Percentiles rank a stretch among this genome's conserved stretches.
Evolutionary conservation across 2,888 invertebrate genomes (phyloP).

Genomic region (Lithosia quadra): DNA sequence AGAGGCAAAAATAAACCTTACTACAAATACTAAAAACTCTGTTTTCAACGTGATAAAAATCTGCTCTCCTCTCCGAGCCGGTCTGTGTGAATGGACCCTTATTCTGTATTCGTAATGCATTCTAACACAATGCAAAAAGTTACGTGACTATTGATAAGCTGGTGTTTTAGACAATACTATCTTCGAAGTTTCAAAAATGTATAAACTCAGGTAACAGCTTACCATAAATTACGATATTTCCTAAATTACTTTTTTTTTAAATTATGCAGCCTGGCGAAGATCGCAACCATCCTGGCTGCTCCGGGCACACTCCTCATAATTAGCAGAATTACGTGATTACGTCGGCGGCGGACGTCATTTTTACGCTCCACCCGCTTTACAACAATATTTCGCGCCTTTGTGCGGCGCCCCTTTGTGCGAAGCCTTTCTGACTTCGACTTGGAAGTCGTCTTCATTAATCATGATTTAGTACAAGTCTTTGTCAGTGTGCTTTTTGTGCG

Average conservation of each 20-base stretch:
- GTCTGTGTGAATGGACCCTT: too few species aligned
- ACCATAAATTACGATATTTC: too few species aligned
- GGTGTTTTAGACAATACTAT: too few species aligned
- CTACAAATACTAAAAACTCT: too few species aligned
- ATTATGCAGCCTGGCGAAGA: neutral
- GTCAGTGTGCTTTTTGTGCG: constrained; percentile 14
- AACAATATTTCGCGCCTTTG: constrained; percentile 41
- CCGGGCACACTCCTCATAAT: constrained; percentile 19
- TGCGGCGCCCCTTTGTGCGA: constrained; percentile 32
- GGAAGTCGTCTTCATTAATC: constrained; percentile 45
- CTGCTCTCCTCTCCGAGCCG: too few species aligned
- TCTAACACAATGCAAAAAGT: too few species aligned
- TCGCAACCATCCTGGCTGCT: neutral
- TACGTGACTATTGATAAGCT: too few species aligned
- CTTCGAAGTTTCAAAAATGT: too few species aligned
- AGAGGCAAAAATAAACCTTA: too few species aligned
- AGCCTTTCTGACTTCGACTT: constrained; percentile 37
- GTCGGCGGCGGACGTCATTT: constrained; percentile 32
- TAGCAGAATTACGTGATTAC: constrained; percentile 32
- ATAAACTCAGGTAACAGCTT: too few species aligned
- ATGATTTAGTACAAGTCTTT: constrained; percentile 24
- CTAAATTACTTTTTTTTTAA: neutral
- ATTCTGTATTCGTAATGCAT: too few species aligned
- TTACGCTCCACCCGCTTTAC: constrained; percentile 29
- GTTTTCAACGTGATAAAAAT: too few species aligned